Base-by-base conservation (phyloP, 2,797 vertebrate genomes). In the Percopsis omiscomaycus region DNA sequence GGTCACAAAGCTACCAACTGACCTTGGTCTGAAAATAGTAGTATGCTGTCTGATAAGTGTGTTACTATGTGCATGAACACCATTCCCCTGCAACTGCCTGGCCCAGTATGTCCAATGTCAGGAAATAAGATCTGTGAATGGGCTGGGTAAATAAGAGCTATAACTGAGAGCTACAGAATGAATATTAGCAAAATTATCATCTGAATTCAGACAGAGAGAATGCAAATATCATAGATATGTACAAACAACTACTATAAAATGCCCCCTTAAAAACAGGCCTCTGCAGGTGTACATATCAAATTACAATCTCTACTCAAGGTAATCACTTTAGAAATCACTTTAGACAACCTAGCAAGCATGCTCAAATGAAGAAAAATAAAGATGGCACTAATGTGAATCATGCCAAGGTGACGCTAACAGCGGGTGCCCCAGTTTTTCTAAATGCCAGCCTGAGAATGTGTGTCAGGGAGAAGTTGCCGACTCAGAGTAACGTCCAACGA, bases 351-450 rank as follows among this genome's bases (percentile, higher is more conserved):
- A 12, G 1, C 46, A 12, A 14, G 14, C 46, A 47, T 11, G 12
- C 2, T 3, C 11, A 47, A 14, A 47, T 47, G 14, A 47, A 14
- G 47, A 48, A n/a, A 48, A 22, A 22, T 22, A 22, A 22, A 22
- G 22, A 48, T n/a, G 15, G 14, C 15, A 13, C 47, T 8, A n/a
- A 48, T n/a, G 13, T 46, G 10, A 46, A 46, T 13, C 45, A 46
- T 46, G 45, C 8, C 13, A 13, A 2, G 45, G 45, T 46, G 45
- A 10, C 13, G 13, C 45, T n/a, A 63, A 54, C 27, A 73, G 12
- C 57, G 45, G 47, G 42, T 74, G 65, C 47, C 69, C 71, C 59
- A 42, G 56, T 81, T 81, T 77, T 45, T 55, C 70, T 47, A 60
- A 71, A 46, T 52, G 65, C 45, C 74, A 62, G 57, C 44, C 28